Base-by-base conservation (phyloP, 2,113 vertebrate genomes). In the Colinus virginianus region DNA sequence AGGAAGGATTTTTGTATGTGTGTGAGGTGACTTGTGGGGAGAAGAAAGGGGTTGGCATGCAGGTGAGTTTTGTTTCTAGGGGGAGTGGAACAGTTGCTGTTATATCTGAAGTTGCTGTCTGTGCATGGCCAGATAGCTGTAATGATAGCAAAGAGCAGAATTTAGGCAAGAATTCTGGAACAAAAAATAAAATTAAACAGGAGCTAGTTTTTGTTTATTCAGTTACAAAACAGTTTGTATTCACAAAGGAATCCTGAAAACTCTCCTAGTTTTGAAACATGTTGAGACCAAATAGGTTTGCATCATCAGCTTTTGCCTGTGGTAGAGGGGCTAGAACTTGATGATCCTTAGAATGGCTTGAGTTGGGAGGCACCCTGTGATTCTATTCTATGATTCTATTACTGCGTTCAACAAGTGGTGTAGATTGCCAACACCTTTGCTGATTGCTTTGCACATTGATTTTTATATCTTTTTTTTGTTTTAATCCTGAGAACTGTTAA, bases 21-120 rank as follows among this genome's bases (percentile, higher is more conserved):
- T 28, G 9, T 22, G 7, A 75, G 4, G 7, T 10, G 9, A 17
- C 2, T 53, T 78, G 55, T 78, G 13, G 76, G 75, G 36, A 13
- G 22, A 7, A 18, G 30, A 7, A 1, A 1, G 4, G 7, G 4
- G 9, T 18, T 48, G 13, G 1, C 56, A 78, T 81, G 7, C 3
- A 16, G 25, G 3, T 63, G 53, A 61, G 4, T 38, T n/a, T 16
- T 38, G 9, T 26, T 9, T 5, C 64, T 40, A 4, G 38, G 6
- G 17, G 9, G 53, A 6, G 13, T 5, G 80, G 62, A 71, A 13
- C 22, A 42, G 11, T 38, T 91, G 56, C 11, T 28, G 11, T 5
- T 34, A 36, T 25, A 23, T 75, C 26, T 58, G 43, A 48, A 49
- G 45, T 66, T 63, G 6, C 10, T 13, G 7, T 36, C 23, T 49